phyloP scores from a whole-genome alignment of 2,888 invertebrate genomes.

The Zelleria hepariella region DNA sequence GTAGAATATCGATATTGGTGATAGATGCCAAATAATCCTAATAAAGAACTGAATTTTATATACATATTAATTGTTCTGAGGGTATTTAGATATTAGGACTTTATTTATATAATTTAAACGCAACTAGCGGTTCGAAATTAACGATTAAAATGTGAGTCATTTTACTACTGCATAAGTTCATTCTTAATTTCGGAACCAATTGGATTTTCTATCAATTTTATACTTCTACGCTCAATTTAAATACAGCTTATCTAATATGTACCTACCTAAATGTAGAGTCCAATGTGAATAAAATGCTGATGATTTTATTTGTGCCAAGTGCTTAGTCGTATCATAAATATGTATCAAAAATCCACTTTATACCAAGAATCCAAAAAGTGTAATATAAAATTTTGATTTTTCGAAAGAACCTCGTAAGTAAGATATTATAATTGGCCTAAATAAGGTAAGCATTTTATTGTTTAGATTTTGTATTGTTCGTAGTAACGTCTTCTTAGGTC shows the following conservation, averaged over 20 bases:
- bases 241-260: not conserved
- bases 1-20: slow-evolving; percentile 65
- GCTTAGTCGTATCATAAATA: slow-evolving; percentile 45
- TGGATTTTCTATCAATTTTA: not conserved
- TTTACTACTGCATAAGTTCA: slow-evolving; percentile 19
- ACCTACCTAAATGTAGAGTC: not conserved
- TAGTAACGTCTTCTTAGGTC: not conserved
- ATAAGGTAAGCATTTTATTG: slow-evolving; percentile 55
- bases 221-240: not conserved
- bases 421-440: slow-evolving; percentile 61
- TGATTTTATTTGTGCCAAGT: slow-evolving; percentile 66
- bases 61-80: slow-evolving; percentile 70
- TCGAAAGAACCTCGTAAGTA: slow-evolving; percentile 18
- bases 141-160: slow-evolving; percentile 25
- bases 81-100: slow-evolving; percentile 61
- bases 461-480: slow-evolving; percentile 51
- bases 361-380: not conserved
- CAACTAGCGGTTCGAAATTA: not conserved
- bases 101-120: slow-evolving; percentile 52
- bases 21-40: slow-evolving; percentile 72
- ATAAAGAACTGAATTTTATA: slow-evolving; percentile 73
- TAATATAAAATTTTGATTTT: not conserved
- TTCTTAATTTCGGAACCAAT: slow-evolving; percentile 12
- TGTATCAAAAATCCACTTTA: not conserved
- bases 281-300: slow-evolving; percentile 29